Conservation (phyloP, 2,113 vertebrate species). For the Pica pica region DNA sequence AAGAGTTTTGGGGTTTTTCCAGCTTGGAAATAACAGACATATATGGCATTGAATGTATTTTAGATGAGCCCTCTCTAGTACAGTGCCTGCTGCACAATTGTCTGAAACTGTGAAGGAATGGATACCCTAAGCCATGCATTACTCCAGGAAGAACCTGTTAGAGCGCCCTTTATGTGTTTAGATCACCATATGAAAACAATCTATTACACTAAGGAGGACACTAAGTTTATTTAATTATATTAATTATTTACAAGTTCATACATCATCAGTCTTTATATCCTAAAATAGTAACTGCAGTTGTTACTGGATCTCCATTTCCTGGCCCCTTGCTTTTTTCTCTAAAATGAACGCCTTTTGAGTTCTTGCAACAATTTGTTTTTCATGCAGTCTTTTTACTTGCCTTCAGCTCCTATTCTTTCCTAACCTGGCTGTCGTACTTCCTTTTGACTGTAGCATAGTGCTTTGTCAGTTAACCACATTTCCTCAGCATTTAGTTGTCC, state of each 20-base stretch:
- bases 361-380: not conserved
- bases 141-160: not conserved
- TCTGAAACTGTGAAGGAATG: not conserved
- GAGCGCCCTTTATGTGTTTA: rapidly evolving
- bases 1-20: not conserved
- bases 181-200: not conserved
- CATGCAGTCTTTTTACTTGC: not conserved
- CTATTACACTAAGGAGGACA: not conserved
- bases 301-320: not conserved
- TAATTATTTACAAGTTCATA: not conserved
- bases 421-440: not conserved
- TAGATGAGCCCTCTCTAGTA: not conserved
- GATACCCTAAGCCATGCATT: not conserved
- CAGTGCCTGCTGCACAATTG: not conserved
- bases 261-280: not conserved
- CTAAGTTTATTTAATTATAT: not conserved
- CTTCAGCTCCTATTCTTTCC: not conserved
- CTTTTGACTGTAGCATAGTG: not conserved
- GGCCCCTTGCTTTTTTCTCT: not conserved
- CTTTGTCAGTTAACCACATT: not conserved
- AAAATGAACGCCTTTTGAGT: not conserved
- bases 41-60: not conserved
- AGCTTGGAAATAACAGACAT: not conserved
- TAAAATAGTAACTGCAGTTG: not conserved
- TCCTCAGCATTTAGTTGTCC: not conserved